Conservation (phyloP, 1,140 invertebrate species). For the Halesus radiatus region DNA sequence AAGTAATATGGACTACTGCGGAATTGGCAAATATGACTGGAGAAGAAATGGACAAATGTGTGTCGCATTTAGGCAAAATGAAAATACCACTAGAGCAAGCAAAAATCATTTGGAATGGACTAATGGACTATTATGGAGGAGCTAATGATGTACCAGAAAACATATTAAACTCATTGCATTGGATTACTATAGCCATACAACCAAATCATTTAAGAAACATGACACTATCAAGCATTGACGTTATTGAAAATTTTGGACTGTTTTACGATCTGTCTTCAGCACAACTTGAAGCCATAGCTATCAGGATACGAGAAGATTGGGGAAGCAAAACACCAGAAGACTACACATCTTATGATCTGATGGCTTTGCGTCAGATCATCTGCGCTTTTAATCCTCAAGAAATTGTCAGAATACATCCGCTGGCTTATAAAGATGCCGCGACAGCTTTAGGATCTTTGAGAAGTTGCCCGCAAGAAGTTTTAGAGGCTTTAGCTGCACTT, state of each 20-base stretch:
- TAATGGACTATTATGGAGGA: slow-evolving; percentile 60
- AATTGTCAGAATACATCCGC: slow-evolving; percentile 66
- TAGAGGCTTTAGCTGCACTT: slow-evolving; percentile 64
- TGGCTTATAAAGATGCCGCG: slow-evolving; percentile 67
- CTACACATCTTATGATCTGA: slow-evolving; percentile 68
- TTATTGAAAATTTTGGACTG: slow-evolving; percentile 68
- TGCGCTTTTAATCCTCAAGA: slow-evolving; percentile 68
- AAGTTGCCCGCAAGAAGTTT: slow-evolving; percentile 62
- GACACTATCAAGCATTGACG: slow-evolving; percentile 66
- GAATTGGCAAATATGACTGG: slow-evolving; percentile 60
- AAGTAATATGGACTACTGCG: slow-evolving; percentile 51
- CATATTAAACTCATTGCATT: slow-evolving; percentile 63
- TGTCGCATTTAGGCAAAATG: slow-evolving; percentile 61
- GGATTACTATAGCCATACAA: slow-evolving; percentile 65
- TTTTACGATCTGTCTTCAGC: slow-evolving; percentile 63
- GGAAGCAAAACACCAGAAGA: slow-evolving; percentile 68
- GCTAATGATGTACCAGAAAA: slow-evolving; percentile 64
- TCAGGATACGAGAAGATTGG: slow-evolving; percentile 66
- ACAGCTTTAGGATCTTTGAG: slow-evolving; percentile 62
- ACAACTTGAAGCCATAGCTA: slow-evolving; percentile 65
- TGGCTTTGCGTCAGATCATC: slow-evolving; percentile 66
- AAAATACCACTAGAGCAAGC: slow-evolving; percentile 59
- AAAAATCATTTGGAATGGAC: slow-evolving; percentile 62
- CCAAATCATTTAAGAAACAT: slow-evolving; percentile 66
- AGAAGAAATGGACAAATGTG: slow-evolving; percentile 61